These are phyloP conservation scores for Sceloporus tristichus DNA, from an alignment of 2,113 vertebrate genomes.

Conservation along the genomic window DNA sequence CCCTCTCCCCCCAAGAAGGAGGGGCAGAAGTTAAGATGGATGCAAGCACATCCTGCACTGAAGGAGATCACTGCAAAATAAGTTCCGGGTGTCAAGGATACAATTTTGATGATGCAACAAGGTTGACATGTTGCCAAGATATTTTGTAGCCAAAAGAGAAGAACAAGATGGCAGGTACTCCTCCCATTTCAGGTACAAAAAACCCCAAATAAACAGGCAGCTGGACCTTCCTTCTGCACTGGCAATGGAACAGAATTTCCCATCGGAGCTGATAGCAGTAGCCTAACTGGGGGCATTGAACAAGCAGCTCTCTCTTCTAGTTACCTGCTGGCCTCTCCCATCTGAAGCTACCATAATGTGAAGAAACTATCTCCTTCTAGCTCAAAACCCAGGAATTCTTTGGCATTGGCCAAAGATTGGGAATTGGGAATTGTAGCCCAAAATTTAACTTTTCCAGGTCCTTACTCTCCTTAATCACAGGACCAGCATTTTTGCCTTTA, in stretches of 20 bases:
- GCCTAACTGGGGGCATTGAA: no score
- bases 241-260: not conserved
- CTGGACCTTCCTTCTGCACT: not conserved
- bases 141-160: not conserved
- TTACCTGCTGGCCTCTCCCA: no score
- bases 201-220: no score
- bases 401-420: not conserved
- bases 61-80: not conserved
- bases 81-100: not conserved
- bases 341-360: no score
- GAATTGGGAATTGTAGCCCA: not conserved
- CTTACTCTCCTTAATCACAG: no score
- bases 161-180: not conserved
- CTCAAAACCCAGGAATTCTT: not conserved
- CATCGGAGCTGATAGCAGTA: no score
- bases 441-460: not conserved
- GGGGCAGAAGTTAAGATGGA: not conserved
- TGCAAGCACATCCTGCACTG: not conserved
- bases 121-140: not conserved
- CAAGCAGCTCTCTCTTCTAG: no score
- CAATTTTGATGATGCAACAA: not conserved
- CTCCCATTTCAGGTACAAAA: not conserved
- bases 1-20: conserved; percentile 13
- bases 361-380: no score
- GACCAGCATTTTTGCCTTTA: no score